Percentiles rank a stretch among this genome's conserved stretches.
Conservation (phyloP, 2,797 vertebrate species). For the Pantherophis alleghaniensis region DNA sequence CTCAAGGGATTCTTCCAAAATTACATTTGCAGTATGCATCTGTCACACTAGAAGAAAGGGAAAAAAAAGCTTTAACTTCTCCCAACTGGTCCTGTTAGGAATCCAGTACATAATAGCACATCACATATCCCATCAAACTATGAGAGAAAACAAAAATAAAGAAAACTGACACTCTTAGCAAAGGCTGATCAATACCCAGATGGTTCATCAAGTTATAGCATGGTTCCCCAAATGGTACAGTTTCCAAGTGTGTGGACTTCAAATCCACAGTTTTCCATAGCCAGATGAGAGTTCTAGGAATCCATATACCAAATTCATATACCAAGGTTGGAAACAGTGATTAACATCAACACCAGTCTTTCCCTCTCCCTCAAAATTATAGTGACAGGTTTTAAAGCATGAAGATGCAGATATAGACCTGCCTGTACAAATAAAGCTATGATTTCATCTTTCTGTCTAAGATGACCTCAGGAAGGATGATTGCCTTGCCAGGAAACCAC, state of each 20-base stretch:
- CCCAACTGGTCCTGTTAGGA: background rate
- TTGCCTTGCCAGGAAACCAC: background rate
- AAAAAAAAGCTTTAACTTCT: background rate
- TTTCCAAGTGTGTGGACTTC: background rate
- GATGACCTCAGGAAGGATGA: background rate
- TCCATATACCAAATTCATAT: background rate
- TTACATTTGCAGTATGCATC: background rate
- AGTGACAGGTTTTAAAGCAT: background rate
- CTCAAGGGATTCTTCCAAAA: background rate
- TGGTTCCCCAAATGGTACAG: background rate
- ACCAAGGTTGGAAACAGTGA: background rate
- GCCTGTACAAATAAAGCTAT: background rate
- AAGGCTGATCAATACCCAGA: background rate
- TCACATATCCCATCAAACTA: background rate
- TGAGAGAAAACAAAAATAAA: background rate
- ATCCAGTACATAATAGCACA: background rate
- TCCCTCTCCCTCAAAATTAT: background rate
- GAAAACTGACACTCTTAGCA: background rate
- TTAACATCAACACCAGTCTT: background rate
- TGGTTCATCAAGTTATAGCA: background rate
- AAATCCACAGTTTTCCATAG: background rate
- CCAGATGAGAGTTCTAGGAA: background rate
- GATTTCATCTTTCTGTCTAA: background rate
- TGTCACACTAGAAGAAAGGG: background rate
- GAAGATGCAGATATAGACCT: background rate